phyloP scores from a whole-genome alignment of 2,888 invertebrate genomes.

The Sympetrum striolatum region DNA sequence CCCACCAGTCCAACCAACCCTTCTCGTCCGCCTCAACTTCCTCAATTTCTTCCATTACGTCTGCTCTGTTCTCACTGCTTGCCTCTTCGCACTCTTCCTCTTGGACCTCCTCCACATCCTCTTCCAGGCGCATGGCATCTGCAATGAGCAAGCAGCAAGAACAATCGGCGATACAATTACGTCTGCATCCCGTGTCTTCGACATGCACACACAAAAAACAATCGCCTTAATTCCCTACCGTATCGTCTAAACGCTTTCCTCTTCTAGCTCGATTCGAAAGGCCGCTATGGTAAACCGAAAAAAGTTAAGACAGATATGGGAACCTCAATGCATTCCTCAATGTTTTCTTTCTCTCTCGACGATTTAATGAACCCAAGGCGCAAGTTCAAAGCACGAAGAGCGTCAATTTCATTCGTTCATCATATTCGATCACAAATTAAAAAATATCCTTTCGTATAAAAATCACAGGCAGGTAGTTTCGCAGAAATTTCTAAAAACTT shows the following conservation, averaged over 20 bases:
- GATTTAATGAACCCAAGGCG: neutral
- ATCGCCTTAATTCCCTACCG: neutral
- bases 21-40: constrained; percentile 24
- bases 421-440: neutral
- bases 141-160: constrained; percentile 44
- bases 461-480: constrained; percentile 26
- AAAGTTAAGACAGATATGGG: neutral
- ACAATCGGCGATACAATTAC: constrained; percentile 37
- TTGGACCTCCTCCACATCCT: constrained; percentile 36
- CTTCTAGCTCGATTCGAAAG: neutral
- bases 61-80: neutral
- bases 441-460: neutral
- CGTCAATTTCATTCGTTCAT: neutral
- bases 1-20: constrained; percentile 39
- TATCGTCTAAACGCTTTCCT: neutral
- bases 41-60: constrained; percentile 6
- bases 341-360: neutral
- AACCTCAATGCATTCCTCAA: constrained; percentile 26
- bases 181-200: constrained; percentile 34
- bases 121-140: constrained; percentile 37
- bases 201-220: constrained; percentile 33
- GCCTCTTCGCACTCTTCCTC: neutral
- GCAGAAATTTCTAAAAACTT: neutral
- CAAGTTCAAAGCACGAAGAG: neutral
- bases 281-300: neutral